Base-by-base conservation (phyloP, 2,113 vertebrate species). In the Reinhardtius hippoglossoides region DNA sequence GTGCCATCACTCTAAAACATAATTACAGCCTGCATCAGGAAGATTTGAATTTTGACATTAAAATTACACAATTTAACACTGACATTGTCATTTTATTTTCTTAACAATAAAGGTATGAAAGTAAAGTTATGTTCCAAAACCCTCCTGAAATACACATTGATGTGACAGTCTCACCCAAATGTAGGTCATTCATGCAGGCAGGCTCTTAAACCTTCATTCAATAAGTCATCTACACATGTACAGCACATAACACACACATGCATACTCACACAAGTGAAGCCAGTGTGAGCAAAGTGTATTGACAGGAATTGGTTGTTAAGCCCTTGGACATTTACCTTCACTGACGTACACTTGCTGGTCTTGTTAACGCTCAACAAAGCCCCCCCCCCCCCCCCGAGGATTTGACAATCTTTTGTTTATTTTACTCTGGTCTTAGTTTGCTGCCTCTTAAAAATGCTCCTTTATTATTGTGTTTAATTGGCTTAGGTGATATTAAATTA, bases 261-360 rank as follows among this genome's bases (percentile, higher is more conserved):
- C 13, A 48, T 15, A 48, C 44, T 31, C 31, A 31, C 6, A 31
- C 31, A 31, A 31, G 31, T 31, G 31, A 31, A 31, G 31, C 31
- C 31, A 31, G 31, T 31, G 5, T 12, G 24, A 61, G 18, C 3
- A 58, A 52, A 71, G 42, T 23, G 31, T 18, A 67, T n/a, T 60
- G 23, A 70, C 50, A 3, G 7, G 5, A 23, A 71, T 16, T 67
- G 50, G 58, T 63, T 74, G 35, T 69, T 64, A 18, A 48, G 60
- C 23, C 12, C 61, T 6, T 50, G 74, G 12, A 37, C 8, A 61
- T 61, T 66, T 26, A 16, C 56, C 31, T 67, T 26, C 23, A 55
- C 2, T 42, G 9, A 52, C 21, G 58, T 68, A 54, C 8, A 59
- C 15, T 66, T 46, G 21, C 48, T 64, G 9, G 35, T 37, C 35